Evolutionary conservation across 2,797 vertebrate species (phyloP), one percentile per base, ranked within the genome.

Genomic region (Pseudomugil gertrudae): DNA sequence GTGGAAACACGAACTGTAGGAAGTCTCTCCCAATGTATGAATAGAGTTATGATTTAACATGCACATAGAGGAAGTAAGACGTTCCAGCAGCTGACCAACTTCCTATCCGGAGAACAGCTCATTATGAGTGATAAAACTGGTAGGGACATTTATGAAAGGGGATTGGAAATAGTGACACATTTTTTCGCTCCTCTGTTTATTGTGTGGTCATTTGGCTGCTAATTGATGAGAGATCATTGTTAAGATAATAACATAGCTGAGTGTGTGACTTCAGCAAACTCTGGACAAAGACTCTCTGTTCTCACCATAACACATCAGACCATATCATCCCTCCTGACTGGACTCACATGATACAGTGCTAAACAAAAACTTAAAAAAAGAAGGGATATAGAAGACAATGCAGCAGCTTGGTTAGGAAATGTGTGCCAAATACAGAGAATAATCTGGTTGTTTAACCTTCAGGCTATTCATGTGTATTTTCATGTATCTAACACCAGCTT

Each of bases 51-150:
- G 73, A 74, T 72, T 83, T 73, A 66, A 72, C 65, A 57, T 65
- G 55, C 75, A 87, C 72, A n/a, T n/a, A 87, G 83, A 92, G 92
- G 93, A 93, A 93, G 90, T 88, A 66, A 75, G 76, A 79, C 73
- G 59, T 87, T 90, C 82, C 81, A 83, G 73, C 88, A 87, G 83
- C 84, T 87, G 87, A 84, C 85, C 76, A 66, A 91, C 90, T 92
- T 93, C 90, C 85, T 66, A 74, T 21, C 27, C 45, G 56, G 84
- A 84, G 74, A 85, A 80, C 71, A 58, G 38, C 70, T 86, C 79
- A 68, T 80, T 81, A 63, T 72, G 50, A 84, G 82, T 77, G 90
- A 74, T 71, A 77, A 62, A 62, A 30, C 69, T 59, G 74, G 52
- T 45, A 9, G 55, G 60, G 66, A 35, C 26, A 21, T 59, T 66